Evolutionary conservation across 2,888 invertebrate species (phyloP), one percentile per base, ranked within the genome.

Genomic region (Micropterix aruncella): DNA sequence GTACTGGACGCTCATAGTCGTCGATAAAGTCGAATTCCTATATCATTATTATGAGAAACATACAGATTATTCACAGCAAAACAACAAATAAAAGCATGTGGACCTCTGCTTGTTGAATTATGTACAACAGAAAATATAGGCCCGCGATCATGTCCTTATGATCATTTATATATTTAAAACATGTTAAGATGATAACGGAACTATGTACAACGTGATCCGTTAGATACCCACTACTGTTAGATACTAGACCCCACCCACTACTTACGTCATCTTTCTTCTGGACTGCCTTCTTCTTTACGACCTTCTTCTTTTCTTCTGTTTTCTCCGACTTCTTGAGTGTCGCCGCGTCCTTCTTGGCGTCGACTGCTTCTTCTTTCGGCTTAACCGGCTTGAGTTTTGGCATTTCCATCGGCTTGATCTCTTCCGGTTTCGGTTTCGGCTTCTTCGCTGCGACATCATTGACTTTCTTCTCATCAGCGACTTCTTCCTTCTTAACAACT

Each of bases 1-100:
- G 67, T 42, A 77, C 79, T 2, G 84, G 79, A 55, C 84, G 73
- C 60, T 86, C 86, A 62, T 87, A 87, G 68, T 87, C 86, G 43
- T 81, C 80, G 57, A 69, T 66, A 58, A 71, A 70, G 57, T 71
- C 70, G 60, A 69, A 55, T 41, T 45, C 46, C 48, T 50, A 38
- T 12, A 27, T 27, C 5, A 7, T 27, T 27, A 27, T 27, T 27
- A 12, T 27, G 27, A 27, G 27, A 27, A 27, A 27, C 27, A 27
- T 12, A 27, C 7, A 27, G 5, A 27, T 27, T 27, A 27, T 27
- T 27, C 12, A 27, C 27, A 27, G 12, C 12, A 12, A n/a, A 27
- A 27, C 27, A 27, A 27, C 27, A 12, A n/a, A 7, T 27, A 27
- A 27, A 27, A 27, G 27, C 27, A 27, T 27, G 5, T 27, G 5